phyloP scores from a whole-genome alignment of 2,113 vertebrate genomes.

The Xiphias gladius region DNA sequence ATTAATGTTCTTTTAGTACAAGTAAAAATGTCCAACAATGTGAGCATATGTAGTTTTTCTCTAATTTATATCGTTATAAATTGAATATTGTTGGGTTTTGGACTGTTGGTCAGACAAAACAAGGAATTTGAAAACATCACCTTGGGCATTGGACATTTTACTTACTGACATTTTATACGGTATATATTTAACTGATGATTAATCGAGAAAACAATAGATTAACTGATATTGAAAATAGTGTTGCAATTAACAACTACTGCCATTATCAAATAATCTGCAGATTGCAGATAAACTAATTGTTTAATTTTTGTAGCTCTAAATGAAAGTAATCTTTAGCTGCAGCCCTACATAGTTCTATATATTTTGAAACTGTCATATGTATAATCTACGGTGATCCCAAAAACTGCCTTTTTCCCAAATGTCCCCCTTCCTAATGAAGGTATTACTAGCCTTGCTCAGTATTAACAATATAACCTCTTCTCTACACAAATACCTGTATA shows the following conservation, averaged over 20 bases:
- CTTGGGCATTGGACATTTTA: neutral
- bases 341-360: no score
- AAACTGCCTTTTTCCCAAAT: neutral
- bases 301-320: neutral
- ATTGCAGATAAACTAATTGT: no score
- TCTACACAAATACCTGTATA: conserved; percentile 25
- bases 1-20: no score
- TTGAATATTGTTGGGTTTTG: no score
- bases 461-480: conserved; percentile 12
- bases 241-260: no score
- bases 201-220: neutral
- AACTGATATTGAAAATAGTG: no score
- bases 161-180: neutral
- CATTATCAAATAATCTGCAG: no score
- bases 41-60: no score
- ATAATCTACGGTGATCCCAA: neutral
- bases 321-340: neutral
- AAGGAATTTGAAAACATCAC: no score
- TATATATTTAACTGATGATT: neutral
- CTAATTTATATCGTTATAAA: no score
- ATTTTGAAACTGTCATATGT: neutral
- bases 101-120: no score
- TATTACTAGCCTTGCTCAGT: neutral
- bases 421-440: conserved; percentile 17
- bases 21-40: no score